phyloP scores from a whole-genome alignment of 2,888 invertebrate species.

The Cataglyphis cursor region DNA sequence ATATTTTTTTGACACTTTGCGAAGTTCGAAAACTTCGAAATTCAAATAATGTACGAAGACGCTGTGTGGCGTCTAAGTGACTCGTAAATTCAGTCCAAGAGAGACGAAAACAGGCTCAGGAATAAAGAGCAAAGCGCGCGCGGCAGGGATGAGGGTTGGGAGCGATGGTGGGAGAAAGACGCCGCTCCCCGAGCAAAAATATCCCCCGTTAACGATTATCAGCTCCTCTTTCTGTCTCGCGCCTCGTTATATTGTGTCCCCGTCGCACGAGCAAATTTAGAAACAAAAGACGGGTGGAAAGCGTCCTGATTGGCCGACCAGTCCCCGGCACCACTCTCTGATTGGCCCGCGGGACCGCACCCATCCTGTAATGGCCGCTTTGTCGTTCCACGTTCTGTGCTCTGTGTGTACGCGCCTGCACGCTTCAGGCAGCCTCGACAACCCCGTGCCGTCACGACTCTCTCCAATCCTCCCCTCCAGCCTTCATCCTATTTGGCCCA shows the following conservation, averaged over 20 bases:
- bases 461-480: slow-evolving; percentile 53
- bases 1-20: neutral
- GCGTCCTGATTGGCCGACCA: slow-evolving; percentile 84
- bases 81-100: slow-evolving; percentile 40
- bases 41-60: slow-evolving; percentile 8
- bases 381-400: slow-evolving; percentile 78
- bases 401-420: slow-evolving; percentile 58
- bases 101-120: slow-evolving; percentile 60
- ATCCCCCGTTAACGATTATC: slow-evolving; percentile 85
- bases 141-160: slow-evolving; percentile 51
- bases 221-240: slow-evolving; percentile 75
- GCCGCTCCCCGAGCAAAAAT: slow-evolving; percentile 79
- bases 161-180: slow-evolving; percentile 50
- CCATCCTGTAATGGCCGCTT: slow-evolving; percentile 87
- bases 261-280: slow-evolving; percentile 81
- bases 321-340: slow-evolving; percentile 83
- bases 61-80: neutral
- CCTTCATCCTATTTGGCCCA: slow-evolving; percentile 62
- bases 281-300: slow-evolving; percentile 85
- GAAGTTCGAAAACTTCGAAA: neutral
- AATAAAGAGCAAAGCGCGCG: slow-evolving; percentile 64
- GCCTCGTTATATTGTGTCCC: slow-evolving; percentile 85
- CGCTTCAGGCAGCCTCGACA: slow-evolving; percentile 63
- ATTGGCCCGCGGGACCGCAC: slow-evolving; percentile 86
- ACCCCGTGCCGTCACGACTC: slow-evolving; percentile 52